These are phyloP conservation scores for Leptinotarsa juncta DNA, from an alignment of 2,888 invertebrate genomes.

Conservation along the genomic window DNA sequence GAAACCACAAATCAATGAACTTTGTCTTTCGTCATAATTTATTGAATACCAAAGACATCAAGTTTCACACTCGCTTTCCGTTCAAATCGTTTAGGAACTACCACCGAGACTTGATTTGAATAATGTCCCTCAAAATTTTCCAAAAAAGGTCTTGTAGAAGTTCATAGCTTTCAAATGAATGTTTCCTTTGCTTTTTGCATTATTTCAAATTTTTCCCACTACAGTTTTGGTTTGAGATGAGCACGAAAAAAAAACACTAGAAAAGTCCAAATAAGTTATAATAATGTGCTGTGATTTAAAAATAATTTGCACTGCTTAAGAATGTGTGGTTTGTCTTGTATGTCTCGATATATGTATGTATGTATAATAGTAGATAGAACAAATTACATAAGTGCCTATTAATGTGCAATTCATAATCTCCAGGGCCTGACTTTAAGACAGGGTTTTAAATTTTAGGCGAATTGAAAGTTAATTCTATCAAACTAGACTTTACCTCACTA, in stretches of 20 bases:
- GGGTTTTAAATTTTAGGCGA: slow-evolving; percentile 59
- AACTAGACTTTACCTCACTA: slow-evolving; percentile 58
- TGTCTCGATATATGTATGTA: neutral
- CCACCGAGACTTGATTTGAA: neutral
- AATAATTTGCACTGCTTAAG: slow-evolving; percentile 42
- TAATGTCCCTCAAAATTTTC: slow-evolving; percentile 65
- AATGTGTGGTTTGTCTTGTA: slow-evolving; percentile 39
- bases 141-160: slow-evolving; percentile 63
- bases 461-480: slow-evolving; percentile 55
- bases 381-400: slow-evolving; percentile 64
- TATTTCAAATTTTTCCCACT: neutral
- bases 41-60: slow-evolving; percentile 65
- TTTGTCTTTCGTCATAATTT: slow-evolving; percentile 48
- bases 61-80: slow-evolving; percentile 61
- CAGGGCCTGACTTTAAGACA: slow-evolving; percentile 65
- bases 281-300: slow-evolving; percentile 35
- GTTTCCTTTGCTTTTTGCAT: slow-evolving; percentile 43
- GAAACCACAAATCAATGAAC: neutral
- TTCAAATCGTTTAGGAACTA: neutral
- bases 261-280: slow-evolving; percentile 18
- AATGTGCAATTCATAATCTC: slow-evolving; percentile 64
- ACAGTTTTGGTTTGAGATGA: slow-evolving; percentile 1
- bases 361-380: slow-evolving; percentile 50
- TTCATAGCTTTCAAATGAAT: slow-evolving; percentile 49
- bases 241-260: slow-evolving; percentile 11